Base-by-base conservation (phyloP, 2,797 vertebrate species). In the Cirrhinus mrigala region DNA sequence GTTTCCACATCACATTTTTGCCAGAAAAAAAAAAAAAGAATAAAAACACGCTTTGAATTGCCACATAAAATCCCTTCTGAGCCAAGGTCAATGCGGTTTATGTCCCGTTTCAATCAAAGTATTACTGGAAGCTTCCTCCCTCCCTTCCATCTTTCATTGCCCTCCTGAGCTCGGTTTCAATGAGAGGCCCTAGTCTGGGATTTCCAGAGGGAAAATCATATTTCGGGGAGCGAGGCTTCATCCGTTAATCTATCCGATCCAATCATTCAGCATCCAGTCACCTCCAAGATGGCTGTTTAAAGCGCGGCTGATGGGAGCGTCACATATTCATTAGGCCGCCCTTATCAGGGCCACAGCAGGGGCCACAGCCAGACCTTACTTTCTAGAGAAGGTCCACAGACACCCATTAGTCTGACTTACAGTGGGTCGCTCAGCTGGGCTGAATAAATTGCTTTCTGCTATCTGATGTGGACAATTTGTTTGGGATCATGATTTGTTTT, bases 401-500 rank as follows among this genome's bases (percentile, higher is more conserved):
- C 62, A 68, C 33, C 48, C 50, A 83, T 56, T 40, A 83, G 24
- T 50, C 44, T 79, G 82, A 83, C 18, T 56, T 54, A 56, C 40
- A 22, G 29, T 22, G 20, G 6, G 11, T 79, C 3, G 22, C 54
- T 60, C 83, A 79, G 75, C 76, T 85, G 52, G 20, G 5, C 40
- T 62, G 54, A 85, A 79, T 79, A 79, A 76, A 79, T 85, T 62
- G 83, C 54, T 79, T 85, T 50, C 75, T 60, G n/a, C 83, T 71
- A 85, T 79, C 75, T 79, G 54, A 71, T 71, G 66, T 71, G 37
- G 60, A 60, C 33, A 48, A 56, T 83, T 40, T 79, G 37, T 70
- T 71, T 60, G 40, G 22, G 40, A 69, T 46, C 20, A 79, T 71
- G 27, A 50, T 71, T 78, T 78, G 22, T 68, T 79, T 22, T 40